phyloP scores from a whole-genome alignment of 1,140 invertebrate species.

The Leptinotarsa defecta region DNA sequence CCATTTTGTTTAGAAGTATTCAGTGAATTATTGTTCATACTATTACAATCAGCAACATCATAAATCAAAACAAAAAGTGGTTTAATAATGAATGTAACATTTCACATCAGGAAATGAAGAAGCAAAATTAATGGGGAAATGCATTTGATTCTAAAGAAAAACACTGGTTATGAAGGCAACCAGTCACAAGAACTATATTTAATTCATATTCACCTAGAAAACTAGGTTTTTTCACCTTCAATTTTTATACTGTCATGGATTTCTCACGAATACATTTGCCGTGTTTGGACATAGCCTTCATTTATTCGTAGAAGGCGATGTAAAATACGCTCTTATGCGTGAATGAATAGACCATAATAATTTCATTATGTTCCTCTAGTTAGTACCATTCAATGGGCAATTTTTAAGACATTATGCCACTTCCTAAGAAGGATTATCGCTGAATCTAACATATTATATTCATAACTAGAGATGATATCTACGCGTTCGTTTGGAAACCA shows the following conservation, averaged over 20 bases:
- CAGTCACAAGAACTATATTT: too few relatives aligned
- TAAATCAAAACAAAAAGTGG: too few relatives aligned
- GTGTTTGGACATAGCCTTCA: slow-evolving; percentile 5
- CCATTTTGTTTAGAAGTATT: too few relatives aligned
- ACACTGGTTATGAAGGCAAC: too few relatives aligned
- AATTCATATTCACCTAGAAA: too few relatives aligned
- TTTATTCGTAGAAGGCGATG: slow-evolving; percentile 2
- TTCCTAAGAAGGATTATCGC: background rate
- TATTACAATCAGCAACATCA: too few relatives aligned
- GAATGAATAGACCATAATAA: slow-evolving; percentile 4
- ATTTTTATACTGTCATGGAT: background rate
- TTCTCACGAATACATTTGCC: slow-evolving; percentile 5
- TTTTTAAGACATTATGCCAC: background rate
- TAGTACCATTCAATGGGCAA: slow-evolving; percentile 3
- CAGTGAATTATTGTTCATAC: too few relatives aligned
- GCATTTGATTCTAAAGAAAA: too few relatives aligned
- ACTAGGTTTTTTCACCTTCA: background rate
- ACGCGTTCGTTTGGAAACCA: background rate
- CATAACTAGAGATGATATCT: background rate
- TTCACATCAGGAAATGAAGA: too few relatives aligned
- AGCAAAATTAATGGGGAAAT: too few relatives aligned
- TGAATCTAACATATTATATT: background rate
- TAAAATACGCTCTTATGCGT: background rate
- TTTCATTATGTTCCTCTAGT: background rate
- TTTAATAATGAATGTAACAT: too few relatives aligned